These are phyloP conservation scores for Megalops atlanticus DNA, from an alignment of 2,113 vertebrate species.

Conservation along the genomic window DNA sequence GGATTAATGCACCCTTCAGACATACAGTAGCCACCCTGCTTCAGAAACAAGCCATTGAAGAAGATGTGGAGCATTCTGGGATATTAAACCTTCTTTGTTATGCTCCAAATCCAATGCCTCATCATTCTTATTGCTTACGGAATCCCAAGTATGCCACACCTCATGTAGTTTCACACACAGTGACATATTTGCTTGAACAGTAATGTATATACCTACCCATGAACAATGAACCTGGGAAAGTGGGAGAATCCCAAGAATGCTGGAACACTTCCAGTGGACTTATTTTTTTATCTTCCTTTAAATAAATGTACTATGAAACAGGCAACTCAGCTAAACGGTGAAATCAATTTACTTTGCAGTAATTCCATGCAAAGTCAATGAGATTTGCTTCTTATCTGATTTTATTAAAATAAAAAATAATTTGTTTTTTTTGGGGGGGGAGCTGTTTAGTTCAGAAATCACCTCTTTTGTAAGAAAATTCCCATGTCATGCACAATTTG, in stretches of 20 bases:
- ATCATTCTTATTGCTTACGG: not conserved
- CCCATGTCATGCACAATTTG: no score
- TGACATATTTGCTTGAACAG: not conserved
- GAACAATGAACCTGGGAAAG: not conserved
- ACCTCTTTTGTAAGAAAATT: no score
- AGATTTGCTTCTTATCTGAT: no score
- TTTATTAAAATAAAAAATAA: no score
- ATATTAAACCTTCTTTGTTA: not conserved
- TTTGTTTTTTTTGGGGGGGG: no score
- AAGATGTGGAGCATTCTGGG: not conserved
- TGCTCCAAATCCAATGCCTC: not conserved
- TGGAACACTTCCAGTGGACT: not conserved
- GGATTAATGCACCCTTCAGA: not conserved
- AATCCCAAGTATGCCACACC: not conserved
- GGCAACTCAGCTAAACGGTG: no score
- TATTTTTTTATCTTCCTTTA: no score
- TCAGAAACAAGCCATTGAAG: constrained; percentile 1
- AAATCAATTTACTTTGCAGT: no score
- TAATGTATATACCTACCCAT: not conserved
- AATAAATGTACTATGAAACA: no score
- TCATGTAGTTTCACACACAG: not conserved
- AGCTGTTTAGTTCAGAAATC: no score
- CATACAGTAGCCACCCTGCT: not conserved
- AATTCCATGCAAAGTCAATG: no score
- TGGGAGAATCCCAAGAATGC: not conserved